Base-by-base conservation (phyloP, 1,140 invertebrate species). In the Pseudomyrmex concolor region DNA sequence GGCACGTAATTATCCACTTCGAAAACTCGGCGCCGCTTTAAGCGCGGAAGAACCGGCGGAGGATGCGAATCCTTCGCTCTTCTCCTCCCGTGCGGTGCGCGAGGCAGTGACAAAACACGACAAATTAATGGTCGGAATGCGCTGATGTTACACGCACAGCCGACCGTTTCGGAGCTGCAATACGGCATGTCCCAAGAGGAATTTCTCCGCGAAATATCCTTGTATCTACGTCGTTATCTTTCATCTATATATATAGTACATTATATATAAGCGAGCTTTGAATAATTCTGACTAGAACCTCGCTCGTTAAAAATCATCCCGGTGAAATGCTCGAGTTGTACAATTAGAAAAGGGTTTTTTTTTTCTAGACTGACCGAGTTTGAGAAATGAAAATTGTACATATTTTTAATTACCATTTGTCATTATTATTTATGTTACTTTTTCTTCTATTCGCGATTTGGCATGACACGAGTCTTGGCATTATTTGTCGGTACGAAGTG, bases 1-100 rank as follows among this genome's bases (percentile, higher is more conserved):
- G 66, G 67, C 80, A 45, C 68, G 86, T 86, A 87, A 87, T 87
- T 87, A 87, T 87, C 80, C 80, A 83, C 86, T 87, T 54, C 60
- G 81, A 77, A 76, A 84, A 86, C 73, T 84, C 86, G 72, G 50
- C 83, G 83, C 63, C 63, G 85, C 71, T 67, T 55, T 50, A 77
- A 77, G 45, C 73, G 70, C 60, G 78, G 70, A 74, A 84, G 82
- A 84, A 84, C 25, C n/a, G 63, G 19, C 51, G 50, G 73, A 34
- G 54, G 51, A 51, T 55, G 78, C 57, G 60, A 55, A 57, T 59
- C 63, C 7, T 0, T 34, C 5, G 5, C 34, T 34, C 34, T 5
- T 34, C 34, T 25, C 34, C 34, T 22, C n/a, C n/a, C 50, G 70
- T 45, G 57, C 68, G 68, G 50, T 34, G 17, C 78, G 70, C 78